Evolutionary conservation across 1,140 invertebrate species (phyloP), one percentile per base, ranked within the genome.

Genomic region (Chelonus insularis): DNA sequence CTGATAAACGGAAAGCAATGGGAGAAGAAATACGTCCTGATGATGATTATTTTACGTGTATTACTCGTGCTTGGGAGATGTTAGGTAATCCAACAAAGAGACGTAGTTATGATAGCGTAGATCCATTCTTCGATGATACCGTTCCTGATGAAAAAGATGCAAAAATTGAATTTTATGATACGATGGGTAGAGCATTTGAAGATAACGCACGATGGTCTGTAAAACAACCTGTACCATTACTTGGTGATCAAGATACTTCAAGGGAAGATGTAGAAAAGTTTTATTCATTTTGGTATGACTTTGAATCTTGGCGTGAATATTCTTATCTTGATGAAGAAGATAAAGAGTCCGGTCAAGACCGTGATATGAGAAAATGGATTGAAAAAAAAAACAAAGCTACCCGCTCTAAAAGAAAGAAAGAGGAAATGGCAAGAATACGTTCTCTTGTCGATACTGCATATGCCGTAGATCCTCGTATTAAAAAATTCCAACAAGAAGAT

Each of bases 321-420:
- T 99, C 96, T n/a, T 99, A 99, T 78, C 80, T 98, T 58, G 97
- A 99, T 80, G 96, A 98, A 82, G 97, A 99, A 77, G 96, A 98
- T 68, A 99, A 98, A 78, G 95, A 98, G 75, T 96, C 94, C 75
- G 97, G 96, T 2, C 91, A 96, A 80, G 95, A 93, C 82, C 88
- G 96, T 1, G 96, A 98, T 69, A 96, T 98, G 82, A 84, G 97
- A 20, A 88, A 94, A 60, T 98, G 94, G 91, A 98, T 99, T 71
- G 97, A 99, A 72, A 98, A 97, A 82, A 93, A 97, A 75, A 99
- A 99, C 73, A 97, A 96, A 85, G 89, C 86, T 8, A 93, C 91
- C 11, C 81, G 97, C 41, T 88, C 91, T 9, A 94, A 97, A 72
- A 86, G 91, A 68, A 98, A 98, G 82, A 98, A 98, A 76, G 96